phyloP scores from a whole-genome alignment of 2,888 invertebrate genomes.

The Drosophila tripunctata region DNA sequence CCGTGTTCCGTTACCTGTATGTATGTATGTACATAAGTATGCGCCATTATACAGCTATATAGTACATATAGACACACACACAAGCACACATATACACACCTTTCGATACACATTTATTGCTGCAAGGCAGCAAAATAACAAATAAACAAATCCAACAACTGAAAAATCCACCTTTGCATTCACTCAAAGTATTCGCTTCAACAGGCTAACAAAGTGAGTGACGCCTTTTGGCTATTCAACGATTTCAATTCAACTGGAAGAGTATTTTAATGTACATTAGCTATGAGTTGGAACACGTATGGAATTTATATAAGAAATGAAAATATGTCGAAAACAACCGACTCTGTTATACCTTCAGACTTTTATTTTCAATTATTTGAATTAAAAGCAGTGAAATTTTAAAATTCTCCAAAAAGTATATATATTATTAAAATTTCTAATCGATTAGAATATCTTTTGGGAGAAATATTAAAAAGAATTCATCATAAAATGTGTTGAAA shows the following conservation, averaged over 20 bases:
- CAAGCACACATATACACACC: neutral
- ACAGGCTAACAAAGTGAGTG: conserved; percentile 37
- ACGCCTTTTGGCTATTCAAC: conserved; percentile 30
- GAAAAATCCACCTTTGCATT: conserved; percentile 21
- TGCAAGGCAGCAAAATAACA: conserved; percentile 33
- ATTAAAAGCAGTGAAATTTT: too few relatives aligned
- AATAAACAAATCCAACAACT: conserved; percentile 57
- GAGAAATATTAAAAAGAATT: too few relatives aligned
- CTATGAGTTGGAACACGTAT: neutral
- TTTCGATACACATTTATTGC: conserved; percentile 2
- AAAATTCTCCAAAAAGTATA: too few relatives aligned
- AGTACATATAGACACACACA: neutral
- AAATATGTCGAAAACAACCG: too few relatives aligned
- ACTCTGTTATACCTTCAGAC: too few relatives aligned
- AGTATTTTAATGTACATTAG: conserved; percentile 8
- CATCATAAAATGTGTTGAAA: too few relatives aligned
- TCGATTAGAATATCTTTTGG: too few relatives aligned
- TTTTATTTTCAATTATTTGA: too few relatives aligned
- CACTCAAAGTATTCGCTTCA: conserved; percentile 45
- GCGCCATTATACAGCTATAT: conserved; percentile 20
- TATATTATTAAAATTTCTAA: too few relatives aligned
- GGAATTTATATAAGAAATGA: neutral
- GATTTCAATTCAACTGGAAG: conserved; percentile 1
- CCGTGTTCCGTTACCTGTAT: conserved; percentile 21
- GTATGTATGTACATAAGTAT: conserved; percentile 24